Percentiles rank a stretch among this genome's conserved stretches.
phyloP scores from a whole-genome alignment of 2,797 vertebrate genomes.

The Rhadinocentrus ornatus region DNA sequence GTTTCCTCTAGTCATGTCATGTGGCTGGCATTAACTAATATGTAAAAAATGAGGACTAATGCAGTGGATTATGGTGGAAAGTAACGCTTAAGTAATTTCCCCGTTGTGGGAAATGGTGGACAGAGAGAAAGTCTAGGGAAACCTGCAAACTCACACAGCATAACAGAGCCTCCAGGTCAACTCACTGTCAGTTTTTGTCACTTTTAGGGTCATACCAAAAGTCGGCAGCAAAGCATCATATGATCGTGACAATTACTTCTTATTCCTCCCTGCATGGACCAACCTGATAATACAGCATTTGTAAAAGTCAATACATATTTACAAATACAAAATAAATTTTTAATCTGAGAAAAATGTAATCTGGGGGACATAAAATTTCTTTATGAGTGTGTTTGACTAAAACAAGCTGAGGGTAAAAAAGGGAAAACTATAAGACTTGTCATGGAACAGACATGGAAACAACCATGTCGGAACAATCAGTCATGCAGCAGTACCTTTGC shows the following conservation, averaged over 20 bases:
- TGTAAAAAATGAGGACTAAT: too few relatives aligned
- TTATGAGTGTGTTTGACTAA: neutral
- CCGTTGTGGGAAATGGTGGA: too few relatives aligned
- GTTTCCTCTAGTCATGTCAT: too few relatives aligned
- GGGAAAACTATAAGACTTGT: neutral
- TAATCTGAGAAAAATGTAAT: neutral
- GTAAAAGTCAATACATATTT: neutral
- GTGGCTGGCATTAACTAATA: too few relatives aligned
- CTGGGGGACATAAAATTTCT: neutral
- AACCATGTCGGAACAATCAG: neutral
- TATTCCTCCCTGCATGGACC: neutral
- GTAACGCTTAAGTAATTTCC: too few relatives aligned
- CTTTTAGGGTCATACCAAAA: neutral
- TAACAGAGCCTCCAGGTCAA: neutral
- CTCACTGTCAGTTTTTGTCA: neutral
- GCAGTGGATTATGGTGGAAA: too few relatives aligned
- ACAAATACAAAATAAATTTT: neutral
- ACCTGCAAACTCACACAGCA: neutral
- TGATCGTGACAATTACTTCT: neutral
- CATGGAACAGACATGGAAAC: neutral
- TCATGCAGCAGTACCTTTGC: slow-evolving; percentile 66
- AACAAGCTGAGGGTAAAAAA: neutral
- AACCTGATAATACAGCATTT: neutral
- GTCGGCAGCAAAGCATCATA: neutral
- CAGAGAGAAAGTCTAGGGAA: too few relatives aligned